Conservation (phyloP, 2,888 invertebrate genomes). For the Tachina fera region DNA sequence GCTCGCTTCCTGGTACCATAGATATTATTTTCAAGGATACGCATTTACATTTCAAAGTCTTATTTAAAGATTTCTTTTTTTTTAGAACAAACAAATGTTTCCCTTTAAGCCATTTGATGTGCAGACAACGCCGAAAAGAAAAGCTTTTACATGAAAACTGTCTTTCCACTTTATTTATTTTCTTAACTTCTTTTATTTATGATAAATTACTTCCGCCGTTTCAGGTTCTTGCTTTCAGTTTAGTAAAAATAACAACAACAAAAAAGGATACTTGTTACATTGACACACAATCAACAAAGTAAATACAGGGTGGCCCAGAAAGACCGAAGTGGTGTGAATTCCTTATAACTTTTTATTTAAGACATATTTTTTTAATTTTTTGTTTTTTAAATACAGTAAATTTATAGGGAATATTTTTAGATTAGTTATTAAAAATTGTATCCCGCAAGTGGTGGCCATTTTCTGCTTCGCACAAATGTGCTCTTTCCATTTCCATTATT, state of each 20-base stretch:
- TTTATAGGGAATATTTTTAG: too few species aligned
- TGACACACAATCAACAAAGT: constrained; percentile 32
- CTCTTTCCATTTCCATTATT: too few species aligned
- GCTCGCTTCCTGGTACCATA: background rate
- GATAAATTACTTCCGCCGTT: constrained; percentile 39
- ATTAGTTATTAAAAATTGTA: too few species aligned
- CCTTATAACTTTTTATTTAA: too few species aligned
- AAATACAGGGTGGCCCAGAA: too few species aligned
- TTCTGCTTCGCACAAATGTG: too few species aligned
- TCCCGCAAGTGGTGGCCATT: too few species aligned
- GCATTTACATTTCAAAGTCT: background rate
- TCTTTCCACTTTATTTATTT: background rate
- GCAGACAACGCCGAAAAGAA: background rate
- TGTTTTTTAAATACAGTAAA: too few species aligned
- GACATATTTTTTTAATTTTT: too few species aligned
- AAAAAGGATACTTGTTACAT: constrained; percentile 25
- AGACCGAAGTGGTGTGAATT: too few species aligned
- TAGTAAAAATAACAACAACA: background rate
- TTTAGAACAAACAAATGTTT: background rate
- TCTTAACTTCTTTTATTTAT: background rate
- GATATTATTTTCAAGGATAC: background rate
- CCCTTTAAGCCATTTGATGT: background rate
- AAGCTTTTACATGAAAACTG: background rate
- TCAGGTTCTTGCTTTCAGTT: constrained; percentile 8
- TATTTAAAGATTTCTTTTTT: background rate